These are phyloP conservation scores for Carduelis carduelis DNA, from an alignment of 2,797 vertebrate genomes.

Conservation along the genomic window DNA sequence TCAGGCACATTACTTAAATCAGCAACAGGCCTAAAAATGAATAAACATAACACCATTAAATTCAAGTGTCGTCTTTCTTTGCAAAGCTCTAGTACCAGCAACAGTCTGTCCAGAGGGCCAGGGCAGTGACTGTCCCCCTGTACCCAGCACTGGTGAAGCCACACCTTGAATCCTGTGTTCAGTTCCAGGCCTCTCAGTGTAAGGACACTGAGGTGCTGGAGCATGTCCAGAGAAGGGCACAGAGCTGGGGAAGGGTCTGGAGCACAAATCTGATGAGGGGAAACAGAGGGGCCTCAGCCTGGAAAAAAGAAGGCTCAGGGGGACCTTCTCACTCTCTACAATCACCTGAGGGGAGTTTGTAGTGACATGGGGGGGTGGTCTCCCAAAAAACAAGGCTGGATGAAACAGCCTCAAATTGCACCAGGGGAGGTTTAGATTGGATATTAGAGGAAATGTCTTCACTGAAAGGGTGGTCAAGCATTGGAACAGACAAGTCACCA, in stretches of 20 bases:
- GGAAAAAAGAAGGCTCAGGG: not conserved
- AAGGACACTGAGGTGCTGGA: not conserved
- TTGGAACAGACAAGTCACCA: not conserved
- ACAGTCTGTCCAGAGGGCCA: not conserved
- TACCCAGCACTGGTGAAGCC: not conserved
- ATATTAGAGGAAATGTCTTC: not conserved
- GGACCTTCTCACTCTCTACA: not conserved
- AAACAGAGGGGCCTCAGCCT: not conserved
- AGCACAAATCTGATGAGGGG: not conserved
- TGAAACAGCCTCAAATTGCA: not conserved
- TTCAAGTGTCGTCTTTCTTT: not conserved
- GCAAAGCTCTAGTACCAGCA: not conserved
- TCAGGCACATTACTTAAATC: not conserved
- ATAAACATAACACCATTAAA: not conserved
- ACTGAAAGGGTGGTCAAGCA: not conserved
- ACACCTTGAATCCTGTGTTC: not conserved
- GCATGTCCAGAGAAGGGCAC: not conserved
- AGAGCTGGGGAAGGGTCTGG: not conserved
- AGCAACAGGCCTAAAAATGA: not conserved
- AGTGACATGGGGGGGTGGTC: accelerated
- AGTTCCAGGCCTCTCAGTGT: not conserved
- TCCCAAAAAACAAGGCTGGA: not conserved
- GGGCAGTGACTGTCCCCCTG: not conserved
- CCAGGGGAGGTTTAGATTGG: not conserved
- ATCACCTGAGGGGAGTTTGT: not conserved